Percentiles rank a stretch among this genome's conserved stretches.
phyloP scores from a whole-genome alignment of 2,888 invertebrate genomes.

The Hymenopus coronatus region DNA sequence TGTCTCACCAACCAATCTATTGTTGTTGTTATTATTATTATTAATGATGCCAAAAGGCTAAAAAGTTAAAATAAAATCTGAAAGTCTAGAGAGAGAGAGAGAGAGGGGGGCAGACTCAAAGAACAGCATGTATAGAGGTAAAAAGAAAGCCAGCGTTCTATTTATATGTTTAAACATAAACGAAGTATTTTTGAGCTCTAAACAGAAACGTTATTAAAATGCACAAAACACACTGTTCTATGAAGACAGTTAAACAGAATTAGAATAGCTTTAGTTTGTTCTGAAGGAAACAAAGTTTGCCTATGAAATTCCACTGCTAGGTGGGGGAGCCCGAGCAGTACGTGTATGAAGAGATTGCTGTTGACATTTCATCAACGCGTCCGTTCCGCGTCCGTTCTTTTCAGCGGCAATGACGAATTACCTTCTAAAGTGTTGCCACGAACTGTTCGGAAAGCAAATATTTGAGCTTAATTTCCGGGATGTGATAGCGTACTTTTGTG shows the following conservation, averaged over 20 bases:
- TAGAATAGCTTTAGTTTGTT: background rate
- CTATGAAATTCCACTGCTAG: background rate
- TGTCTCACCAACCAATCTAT: too few species aligned
- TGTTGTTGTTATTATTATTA: too few species aligned
- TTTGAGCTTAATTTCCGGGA: constrained; percentile 18
- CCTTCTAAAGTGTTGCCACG: constrained; percentile 22
- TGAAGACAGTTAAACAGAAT: background rate
- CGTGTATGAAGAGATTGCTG: background rate
- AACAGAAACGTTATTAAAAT: background rate
- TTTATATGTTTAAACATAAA: too few species aligned
- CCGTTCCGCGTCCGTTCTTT: constrained; percentile 3
- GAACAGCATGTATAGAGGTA: too few species aligned
- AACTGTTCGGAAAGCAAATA: constrained; percentile 11
- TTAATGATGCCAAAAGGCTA: too few species aligned
- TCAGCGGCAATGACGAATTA: constrained; percentile 19
- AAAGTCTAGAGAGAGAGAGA: too few species aligned
- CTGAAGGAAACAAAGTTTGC: background rate
- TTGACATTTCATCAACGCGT: constrained; percentile 19
- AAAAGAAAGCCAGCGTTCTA: too few species aligned
- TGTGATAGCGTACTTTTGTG: background rate
- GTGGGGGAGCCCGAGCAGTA: background rate
- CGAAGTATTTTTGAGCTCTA: background rate
- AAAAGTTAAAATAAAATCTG: too few species aligned
- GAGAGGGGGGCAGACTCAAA: too few species aligned
- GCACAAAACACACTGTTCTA: background rate